phyloP scores from a whole-genome alignment of 2,888 invertebrate genomes.

The Nemotelus nigrinus region DNA sequence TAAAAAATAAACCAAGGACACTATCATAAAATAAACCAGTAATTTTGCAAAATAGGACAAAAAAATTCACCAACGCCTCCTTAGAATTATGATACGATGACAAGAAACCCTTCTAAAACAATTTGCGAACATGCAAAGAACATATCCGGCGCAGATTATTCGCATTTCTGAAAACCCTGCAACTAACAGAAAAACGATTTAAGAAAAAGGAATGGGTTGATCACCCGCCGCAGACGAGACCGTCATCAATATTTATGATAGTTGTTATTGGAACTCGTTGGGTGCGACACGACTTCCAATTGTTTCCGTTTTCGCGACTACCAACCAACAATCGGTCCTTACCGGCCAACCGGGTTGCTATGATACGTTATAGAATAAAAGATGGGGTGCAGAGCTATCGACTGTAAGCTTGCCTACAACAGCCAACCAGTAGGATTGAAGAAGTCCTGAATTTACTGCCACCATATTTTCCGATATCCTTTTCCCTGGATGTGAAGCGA shows the following conservation, averaged over 20 bases:
- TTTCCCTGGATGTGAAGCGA: slow-evolving; percentile 1
- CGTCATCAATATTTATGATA: slow-evolving; percentile 40
- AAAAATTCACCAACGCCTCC: slow-evolving; percentile 32
- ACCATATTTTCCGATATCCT: slow-evolving; percentile 28
- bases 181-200: background rate
- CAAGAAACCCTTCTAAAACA: slow-evolving; percentile 19
- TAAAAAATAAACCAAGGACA: background rate
- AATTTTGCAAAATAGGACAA: slow-evolving; percentile 12
- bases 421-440: slow-evolving; percentile 42
- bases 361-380: slow-evolving; percentile 18
- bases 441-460: slow-evolving; percentile 28
- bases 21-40: background rate
- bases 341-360: slow-evolving; percentile 30
- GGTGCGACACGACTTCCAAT: slow-evolving; percentile 42
- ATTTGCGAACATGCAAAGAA: background rate
- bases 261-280: slow-evolving; percentile 37
- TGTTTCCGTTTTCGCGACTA: slow-evolving; percentile 36
- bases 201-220: slow-evolving; percentile 18
- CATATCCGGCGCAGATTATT: slow-evolving; percentile 11
- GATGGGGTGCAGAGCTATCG: slow-evolving; percentile 19
- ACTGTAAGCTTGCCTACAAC: slow-evolving; percentile 26
- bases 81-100: background rate
- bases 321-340: slow-evolving; percentile 37
- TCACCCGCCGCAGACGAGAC: slow-evolving; percentile 7
- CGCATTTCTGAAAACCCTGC: background rate